Conservation (phyloP, 2,888 invertebrate species). For the Amblyjoppa proteus region DNA sequence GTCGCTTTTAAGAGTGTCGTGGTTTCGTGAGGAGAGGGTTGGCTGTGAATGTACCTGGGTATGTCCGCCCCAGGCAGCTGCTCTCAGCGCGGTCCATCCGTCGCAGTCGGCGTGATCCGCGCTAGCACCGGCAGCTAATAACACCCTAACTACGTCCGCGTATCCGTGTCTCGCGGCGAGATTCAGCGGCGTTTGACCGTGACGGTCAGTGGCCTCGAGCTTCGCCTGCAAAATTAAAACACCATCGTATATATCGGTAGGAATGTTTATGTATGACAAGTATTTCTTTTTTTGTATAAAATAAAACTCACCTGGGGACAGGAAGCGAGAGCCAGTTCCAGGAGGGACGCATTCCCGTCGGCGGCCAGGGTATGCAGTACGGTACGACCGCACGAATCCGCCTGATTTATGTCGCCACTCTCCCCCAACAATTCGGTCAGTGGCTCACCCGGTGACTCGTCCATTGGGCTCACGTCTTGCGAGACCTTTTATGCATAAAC, state of each 20-base stretch:
- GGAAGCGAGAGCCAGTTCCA: conserved; percentile 89
- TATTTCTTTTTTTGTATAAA: background rate
- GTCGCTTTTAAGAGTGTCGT: conserved; percentile 73
- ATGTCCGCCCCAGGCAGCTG: conserved; percentile 98
- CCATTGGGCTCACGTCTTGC: conserved; percentile 83
- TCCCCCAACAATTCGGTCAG: conserved; percentile 84
- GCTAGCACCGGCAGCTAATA: conserved; percentile 88
- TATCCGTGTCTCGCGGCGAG: conserved; percentile 93
- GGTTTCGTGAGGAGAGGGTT: conserved; percentile 72
- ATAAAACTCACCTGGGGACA: conserved; percentile 84
- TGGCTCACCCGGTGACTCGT: conserved; percentile 83
- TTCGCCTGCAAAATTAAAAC: conserved; percentile 77
- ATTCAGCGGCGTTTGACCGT: conserved; percentile 95
- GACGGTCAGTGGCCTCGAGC: conserved; percentile 89
- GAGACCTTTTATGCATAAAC: conserved; percentile 77
- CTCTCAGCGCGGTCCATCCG: conserved; percentile 96
- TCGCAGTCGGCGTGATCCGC: conserved; percentile 93
- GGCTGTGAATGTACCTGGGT: conserved; percentile 88
- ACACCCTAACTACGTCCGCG: conserved; percentile 89
- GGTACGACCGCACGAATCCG: conserved; percentile 89
- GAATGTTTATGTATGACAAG: background rate
- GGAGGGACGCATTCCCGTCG: conserved; percentile 90
- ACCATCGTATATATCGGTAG: background rate
- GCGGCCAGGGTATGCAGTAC: conserved; percentile 92
- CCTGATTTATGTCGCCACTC: conserved; percentile 86